phyloP scores from a whole-genome alignment of 2,888 invertebrate species.

The Mythimna pallens region DNA sequence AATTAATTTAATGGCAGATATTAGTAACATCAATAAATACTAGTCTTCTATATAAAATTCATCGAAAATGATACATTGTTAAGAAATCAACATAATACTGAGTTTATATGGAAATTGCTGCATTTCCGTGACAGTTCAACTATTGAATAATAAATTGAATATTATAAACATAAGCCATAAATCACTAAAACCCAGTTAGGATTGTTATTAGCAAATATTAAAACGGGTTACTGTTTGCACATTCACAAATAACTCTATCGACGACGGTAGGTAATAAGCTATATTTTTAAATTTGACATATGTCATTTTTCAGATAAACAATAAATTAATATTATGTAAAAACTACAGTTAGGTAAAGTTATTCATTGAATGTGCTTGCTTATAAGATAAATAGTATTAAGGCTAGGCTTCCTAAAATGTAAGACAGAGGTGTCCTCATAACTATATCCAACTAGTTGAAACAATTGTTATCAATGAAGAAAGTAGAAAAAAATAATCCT shows the following conservation, averaged over 20 bases:
- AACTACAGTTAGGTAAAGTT: not conserved
- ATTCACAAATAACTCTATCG: slow-evolving; percentile 16
- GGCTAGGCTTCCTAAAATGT: not conserved
- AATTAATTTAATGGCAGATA: slow-evolving; percentile 35
- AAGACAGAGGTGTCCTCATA: not conserved
- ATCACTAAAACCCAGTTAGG: slow-evolving; percentile 45
- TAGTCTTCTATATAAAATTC: not conserved
- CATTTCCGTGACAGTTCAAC: slow-evolving; percentile 28
- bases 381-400: not conserved
- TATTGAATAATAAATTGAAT: slow-evolving; percentile 28
- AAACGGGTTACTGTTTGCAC: slow-evolving; percentile 36
- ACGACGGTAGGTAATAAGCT: not conserved
- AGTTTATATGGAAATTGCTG: slow-evolving; percentile 33
- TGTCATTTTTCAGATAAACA: slow-evolving; percentile 8
- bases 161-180: slow-evolving; percentile 50
- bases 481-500: too few species aligned
- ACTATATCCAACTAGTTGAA: too few species aligned
- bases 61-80: slow-evolving; percentile 28
- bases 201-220: slow-evolving; percentile 48
- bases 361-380: not conserved
- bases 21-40: not conserved
- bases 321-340: slow-evolving; percentile 10
- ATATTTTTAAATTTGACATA: slow-evolving; percentile 16
- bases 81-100: slow-evolving; percentile 11
- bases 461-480: too few species aligned